Evolutionary conservation across 1,140 invertebrate species (phyloP).

Genomic region (Latrodectus geometricus): DNA sequence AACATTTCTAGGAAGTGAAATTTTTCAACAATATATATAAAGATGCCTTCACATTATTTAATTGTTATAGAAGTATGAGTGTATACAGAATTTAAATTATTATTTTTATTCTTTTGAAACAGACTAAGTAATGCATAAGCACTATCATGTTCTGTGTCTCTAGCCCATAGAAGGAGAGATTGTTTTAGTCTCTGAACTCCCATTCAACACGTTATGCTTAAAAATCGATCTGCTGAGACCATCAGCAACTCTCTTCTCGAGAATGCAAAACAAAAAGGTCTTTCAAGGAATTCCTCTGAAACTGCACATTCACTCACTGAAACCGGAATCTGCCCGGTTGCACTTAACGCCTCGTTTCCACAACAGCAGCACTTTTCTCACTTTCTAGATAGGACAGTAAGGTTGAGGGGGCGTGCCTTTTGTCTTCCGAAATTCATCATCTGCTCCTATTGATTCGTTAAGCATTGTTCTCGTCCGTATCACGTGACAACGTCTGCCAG

Average conservation of each 20-base stretch:
- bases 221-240: conserved; percentile 6
- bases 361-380: conserved; percentile 30
- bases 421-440: conserved; percentile 45
- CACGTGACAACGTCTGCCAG: conserved; percentile 9
- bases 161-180: too few relatives aligned
- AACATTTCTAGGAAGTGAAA: too few relatives aligned
- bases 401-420: conserved; percentile 35
- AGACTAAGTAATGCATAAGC: too few relatives aligned
- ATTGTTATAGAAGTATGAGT: too few relatives aligned
- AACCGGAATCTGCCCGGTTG: conserved; percentile 23
- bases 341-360: conserved; percentile 37
- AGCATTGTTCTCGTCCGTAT: conserved; percentile 35
- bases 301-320: conserved; percentile 12
- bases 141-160: too few relatives aligned
- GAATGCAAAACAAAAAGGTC: not conserved
- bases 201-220: conserved; percentile 24
- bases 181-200: not conserved
- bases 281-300: not conserved
- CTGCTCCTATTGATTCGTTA: conserved; percentile 40
- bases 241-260: not conserved
- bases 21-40: too few relatives aligned
- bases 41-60: too few relatives aligned
- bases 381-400: not conserved
- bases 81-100: too few relatives aligned
- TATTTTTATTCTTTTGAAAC: too few relatives aligned